Percentiles rank a stretch among this genome's conserved stretches.
Evolutionary conservation across 2,797 vertebrate species (phyloP).

Genomic region (Falco concolor): DNA sequence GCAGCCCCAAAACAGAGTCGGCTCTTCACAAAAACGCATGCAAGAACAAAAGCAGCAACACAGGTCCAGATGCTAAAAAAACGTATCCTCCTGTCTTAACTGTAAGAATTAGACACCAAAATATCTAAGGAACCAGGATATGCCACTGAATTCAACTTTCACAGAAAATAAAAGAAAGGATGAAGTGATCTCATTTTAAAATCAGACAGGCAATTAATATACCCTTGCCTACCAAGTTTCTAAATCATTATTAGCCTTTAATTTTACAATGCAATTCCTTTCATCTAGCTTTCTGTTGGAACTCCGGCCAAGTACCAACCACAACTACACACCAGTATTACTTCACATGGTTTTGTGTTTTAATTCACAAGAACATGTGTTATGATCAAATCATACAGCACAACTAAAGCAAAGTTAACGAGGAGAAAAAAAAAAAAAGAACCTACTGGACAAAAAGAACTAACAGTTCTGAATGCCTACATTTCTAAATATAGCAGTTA

Average conservation of each 20-base stretch:
- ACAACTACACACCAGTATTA: neutral
- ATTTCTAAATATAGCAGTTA: neutral
- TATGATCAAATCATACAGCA: neutral
- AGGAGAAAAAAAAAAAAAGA: neutral
- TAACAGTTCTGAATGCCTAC: neutral
- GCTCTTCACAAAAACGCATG: neutral
- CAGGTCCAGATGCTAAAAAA: neutral
- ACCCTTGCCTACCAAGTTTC: neutral
- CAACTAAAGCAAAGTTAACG: neutral
- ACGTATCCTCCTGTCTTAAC: neutral
- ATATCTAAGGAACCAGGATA: neutral
- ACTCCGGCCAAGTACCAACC: conserved; percentile 22
- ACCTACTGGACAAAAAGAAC: neutral
- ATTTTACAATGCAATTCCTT: conserved; percentile 26
- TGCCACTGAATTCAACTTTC: neutral
- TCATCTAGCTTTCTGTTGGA: conserved; percentile 22
- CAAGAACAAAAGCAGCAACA: neutral
- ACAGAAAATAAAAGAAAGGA: neutral
- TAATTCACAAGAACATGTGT: neutral
- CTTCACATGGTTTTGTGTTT: neutral
- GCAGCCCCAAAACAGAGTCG: neutral
- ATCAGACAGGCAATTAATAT: neutral
- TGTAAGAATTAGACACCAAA: neutral
- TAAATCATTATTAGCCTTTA: conserved; percentile 8
- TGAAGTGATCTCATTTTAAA: neutral